Percentiles rank a stretch among this genome's conserved stretches.
phyloP scores from a whole-genome alignment of 2,888 invertebrate genomes.

The Eupithecia insigniata region DNA sequence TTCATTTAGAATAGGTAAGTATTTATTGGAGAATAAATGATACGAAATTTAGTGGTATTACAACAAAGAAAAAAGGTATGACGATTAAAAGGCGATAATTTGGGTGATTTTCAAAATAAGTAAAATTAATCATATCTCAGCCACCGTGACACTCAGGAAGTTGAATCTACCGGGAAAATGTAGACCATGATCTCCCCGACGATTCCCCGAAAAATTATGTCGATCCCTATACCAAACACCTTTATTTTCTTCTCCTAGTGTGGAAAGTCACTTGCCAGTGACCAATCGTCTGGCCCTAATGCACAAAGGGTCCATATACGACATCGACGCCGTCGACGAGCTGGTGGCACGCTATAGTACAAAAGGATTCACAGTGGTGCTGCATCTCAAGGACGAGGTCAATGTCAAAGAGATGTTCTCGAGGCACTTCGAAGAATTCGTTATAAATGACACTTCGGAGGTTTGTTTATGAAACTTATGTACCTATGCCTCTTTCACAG shows the following conservation, averaged over 20 bases:
- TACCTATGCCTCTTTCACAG: neutral
- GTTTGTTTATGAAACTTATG: constrained; percentile 46
- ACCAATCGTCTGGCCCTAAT: constrained; percentile 67
- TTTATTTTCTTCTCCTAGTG: constrained; percentile 49
- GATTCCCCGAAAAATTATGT: too few species aligned
- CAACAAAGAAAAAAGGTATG: too few species aligned
- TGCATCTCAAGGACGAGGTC: constrained; percentile 70
- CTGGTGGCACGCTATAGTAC: constrained; percentile 64
- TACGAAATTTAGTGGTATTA: too few species aligned
- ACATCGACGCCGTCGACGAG: constrained; percentile 65
- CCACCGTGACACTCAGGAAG: too few species aligned
- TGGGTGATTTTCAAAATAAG: too few species aligned
- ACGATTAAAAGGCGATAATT: too few species aligned
- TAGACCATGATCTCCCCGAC: too few species aligned
- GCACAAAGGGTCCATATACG: constrained; percentile 65
- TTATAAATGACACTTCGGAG: constrained; percentile 67
- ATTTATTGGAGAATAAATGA: too few species aligned
- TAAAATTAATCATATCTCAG: too few species aligned
- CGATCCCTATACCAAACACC: too few species aligned
- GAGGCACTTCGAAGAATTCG: constrained; percentile 57
- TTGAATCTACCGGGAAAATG: too few species aligned
- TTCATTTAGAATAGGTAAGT: too few species aligned
- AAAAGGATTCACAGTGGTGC: constrained; percentile 69
- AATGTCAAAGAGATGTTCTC: constrained; percentile 59
- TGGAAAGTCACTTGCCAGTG: constrained; percentile 70